Evolutionary conservation across 2,113 vertebrate species (phyloP), one percentile per base, ranked within the genome.

Genomic region (Mastomys coucha): DNA sequence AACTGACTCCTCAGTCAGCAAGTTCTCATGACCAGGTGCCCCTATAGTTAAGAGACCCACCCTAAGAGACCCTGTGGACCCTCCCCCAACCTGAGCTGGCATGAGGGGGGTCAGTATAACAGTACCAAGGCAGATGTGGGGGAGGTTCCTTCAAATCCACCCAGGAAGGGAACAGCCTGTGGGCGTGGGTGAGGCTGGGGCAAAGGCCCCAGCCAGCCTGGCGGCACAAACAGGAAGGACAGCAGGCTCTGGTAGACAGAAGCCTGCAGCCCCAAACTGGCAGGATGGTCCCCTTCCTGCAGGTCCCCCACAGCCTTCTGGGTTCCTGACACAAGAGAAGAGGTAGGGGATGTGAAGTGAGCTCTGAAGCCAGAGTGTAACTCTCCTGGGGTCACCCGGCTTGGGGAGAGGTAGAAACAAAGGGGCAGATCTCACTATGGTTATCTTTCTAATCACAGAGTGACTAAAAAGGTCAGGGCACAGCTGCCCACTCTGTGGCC

Each of bases 201-300:
- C n/a, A 12, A 28, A 73, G 65, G 89, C 93, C 89, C 70, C 11
- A 4, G 51, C 26, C 89, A 56, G 42, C 58, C 92, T 73, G 96
- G 92, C 67, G 28, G 8, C 13, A 65, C 93, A 97, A 96, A 97
- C 97, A 97, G 97, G 97, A 98, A 98, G 96, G 95, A 63, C 87
- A 91, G 67, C 14, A 26, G 92, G 92, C 0, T 1, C 95, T 31
- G 63, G 56, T 76, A 76, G 92, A 14, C 60, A 33, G 56, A 67
- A 84, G 60, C 78, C 67, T 31, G 76, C 73, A 24, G 33, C 51
- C 92, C 16, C 26, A 3, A 77, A 92, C 77, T 89, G 60, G 72
- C 14, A 58, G 89, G 73, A 60, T 22, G 2, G 0, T 60, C 87
- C 56, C 85, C 63, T 96, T 95, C 92, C 84, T 91, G 70, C 45